Evolutionary conservation across 1,140 invertebrate genomes (phyloP), one percentile per base, ranked within the genome.

Genomic region (Pseudachorutes palmiensis): DNA sequence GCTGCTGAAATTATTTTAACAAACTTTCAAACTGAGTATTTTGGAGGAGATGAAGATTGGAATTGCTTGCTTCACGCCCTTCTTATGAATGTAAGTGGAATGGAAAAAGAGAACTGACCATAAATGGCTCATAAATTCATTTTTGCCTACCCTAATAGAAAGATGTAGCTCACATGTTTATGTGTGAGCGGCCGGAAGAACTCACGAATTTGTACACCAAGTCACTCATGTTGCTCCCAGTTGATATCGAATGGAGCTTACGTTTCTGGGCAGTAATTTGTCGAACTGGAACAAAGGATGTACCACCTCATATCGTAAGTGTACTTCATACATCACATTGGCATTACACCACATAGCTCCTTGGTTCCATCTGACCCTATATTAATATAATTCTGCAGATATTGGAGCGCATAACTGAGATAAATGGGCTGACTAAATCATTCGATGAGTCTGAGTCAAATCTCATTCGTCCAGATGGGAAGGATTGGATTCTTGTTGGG

Each of bases 11-110:
- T 64, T 22, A 55, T 69, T 30, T 36, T 72, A 32, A 30, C 29
- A 29, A 57, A 64, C n/a, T 69, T 64, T 30, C 48, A 51, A 5
- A 64, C 28, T 30, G 65, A 67, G 12, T 51, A 67, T 62, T 69
- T 72, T 62, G 70, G 70, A 3, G 51, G 41, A 24, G 55, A 24
- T 1, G 28, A 30, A 9, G 64, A 72, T 5, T 69, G 66, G 65
- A 67, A 67, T 57, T 19, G 55, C 16, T 51, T 69, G 0, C 58
- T 68, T 1, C 36, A 41, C 2, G 59, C 26, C n/a, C 41, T 70
- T 16, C 41, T 67, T 19, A 24, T 36, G 49, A 36, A 70, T 59
- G 69, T 70, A 67, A 64, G 59, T 41, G 31, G 61, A 24, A 45
- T n/a, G n/a, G n/a, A n/a, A n/a, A n/a, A n/a, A n/a, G n/a, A n/a